Conservation (phyloP, 2,113 vertebrate species). For the Ceyx margarethae region DNA sequence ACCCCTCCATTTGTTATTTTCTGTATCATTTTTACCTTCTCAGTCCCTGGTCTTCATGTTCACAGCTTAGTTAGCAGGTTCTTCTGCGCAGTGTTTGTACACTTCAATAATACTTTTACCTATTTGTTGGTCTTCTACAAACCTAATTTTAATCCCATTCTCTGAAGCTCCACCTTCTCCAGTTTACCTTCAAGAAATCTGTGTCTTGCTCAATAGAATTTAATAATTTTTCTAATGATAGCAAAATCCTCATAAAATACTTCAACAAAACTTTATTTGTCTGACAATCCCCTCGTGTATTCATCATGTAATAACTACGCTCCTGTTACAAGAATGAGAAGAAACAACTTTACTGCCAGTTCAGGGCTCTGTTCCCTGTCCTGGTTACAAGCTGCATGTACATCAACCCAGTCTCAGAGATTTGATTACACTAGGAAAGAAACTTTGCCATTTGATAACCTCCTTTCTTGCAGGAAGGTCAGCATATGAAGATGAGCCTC, state of each 20-base stretch:
- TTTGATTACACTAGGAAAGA: neutral
- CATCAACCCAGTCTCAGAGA: neutral
- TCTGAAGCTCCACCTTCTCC: neutral
- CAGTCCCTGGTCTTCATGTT: neutral
- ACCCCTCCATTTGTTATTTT: neutral
- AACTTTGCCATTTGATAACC: neutral
- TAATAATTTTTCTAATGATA: neutral
- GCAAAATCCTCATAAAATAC: neutral
- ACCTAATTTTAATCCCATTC: neutral
- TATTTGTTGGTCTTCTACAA: neutral
- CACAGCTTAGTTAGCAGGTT: neutral
- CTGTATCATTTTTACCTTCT: neutral
- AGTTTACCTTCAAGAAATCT: fast-evolving
- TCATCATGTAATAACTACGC: neutral
- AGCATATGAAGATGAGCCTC: conserved; percentile 26
- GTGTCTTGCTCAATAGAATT: neutral
- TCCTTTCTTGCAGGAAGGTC: conserved; percentile 24
- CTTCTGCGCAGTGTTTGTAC: neutral
- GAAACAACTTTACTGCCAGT: neutral
- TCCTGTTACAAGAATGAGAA: neutral
- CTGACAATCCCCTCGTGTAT: neutral
- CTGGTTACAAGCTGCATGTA: neutral
- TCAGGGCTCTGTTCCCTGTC: neutral
- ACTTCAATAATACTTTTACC: neutral
- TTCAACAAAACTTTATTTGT: neutral